Evolutionary conservation across 2,888 invertebrate genomes (phyloP), one percentile per base, ranked within the genome.

Genomic region (Conomelus anceps): DNA sequence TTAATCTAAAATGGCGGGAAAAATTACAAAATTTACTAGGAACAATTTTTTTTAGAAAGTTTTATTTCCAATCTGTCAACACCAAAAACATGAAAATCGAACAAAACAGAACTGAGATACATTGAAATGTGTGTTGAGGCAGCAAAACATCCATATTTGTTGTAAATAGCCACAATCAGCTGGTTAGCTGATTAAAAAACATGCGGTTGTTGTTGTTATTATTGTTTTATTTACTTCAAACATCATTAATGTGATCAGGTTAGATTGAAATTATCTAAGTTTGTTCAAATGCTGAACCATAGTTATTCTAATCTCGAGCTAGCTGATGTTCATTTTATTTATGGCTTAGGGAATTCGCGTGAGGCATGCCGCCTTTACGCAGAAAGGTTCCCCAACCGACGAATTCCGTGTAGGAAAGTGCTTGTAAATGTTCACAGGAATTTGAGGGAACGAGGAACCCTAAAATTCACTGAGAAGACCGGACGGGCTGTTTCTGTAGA

Each of bases 311-410:
- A 89, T 86, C 13, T 11, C 4, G 29, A 89, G 86, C 29, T 89
- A 89, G 29, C 89, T 89, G 24, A 89, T 24, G 85, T 86, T 86
- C 22, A 89, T 89, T 86, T 89, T 23, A 89, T 86, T 86, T 89
- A 22, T 89, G 86, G 23, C 86, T 89, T 86, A 9, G 87, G 89
- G 63, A 89, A 41, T 89, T 26, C 87, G 20, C 23, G 23, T 87
- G 89, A 86, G 29, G 86, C 89, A 89, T 89, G 89, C 63, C 1
- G 23, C 63, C 22, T 89, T 87, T 87, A 89, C 34, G 41, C 89
- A 89, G 87, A 87, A 63, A 87, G 41, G 89, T 87, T 87, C 22
- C 86, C 86, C 86, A 85, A 88, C 26, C 85, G 86, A 86, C 34
- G 26, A 85, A 29, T 85, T 86, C 89, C 22, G 20, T 29, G 84